Base-by-base conservation (phyloP, 2,797 vertebrate species). In the Aeoliscus strigatus region DNA sequence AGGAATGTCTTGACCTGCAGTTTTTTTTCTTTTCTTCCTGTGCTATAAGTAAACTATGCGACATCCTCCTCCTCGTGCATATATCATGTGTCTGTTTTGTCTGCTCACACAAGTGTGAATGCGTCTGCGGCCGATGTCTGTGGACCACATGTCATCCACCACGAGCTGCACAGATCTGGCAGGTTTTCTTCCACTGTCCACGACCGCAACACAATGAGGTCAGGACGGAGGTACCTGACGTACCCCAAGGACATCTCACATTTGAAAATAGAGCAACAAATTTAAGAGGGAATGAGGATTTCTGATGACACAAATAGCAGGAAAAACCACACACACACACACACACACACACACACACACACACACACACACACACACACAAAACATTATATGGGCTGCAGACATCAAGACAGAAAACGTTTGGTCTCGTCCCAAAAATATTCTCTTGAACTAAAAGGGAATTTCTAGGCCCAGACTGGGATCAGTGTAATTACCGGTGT, bases 401-500 rank as follows among this genome's bases (percentile, higher is more conserved):
- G 48, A 70, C 72, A 64, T 51, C 25, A 71, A 63, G 60, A 64
- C 47, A 47, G 38, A 76, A 67, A 73, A 60, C 39, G 40, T 60
- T 61, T 72, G 62, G 51, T 45, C 42, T 46, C 3, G 43, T 40
- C 51, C 65, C 60, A 65, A 46, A 66, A 73, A 65, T 60, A 71
- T 59, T 71, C 59, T 51, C 47, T 46, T 41, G 67, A 66, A 65
- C 32, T 34, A 71, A 70, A 44, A 50, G 53, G 59, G 75, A 80
- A 73, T 77, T 75, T 73, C 51, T 72, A 75, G 63, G 60, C 65
- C 64, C 66, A 80, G 77, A 74, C 76, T 63, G 55, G 62, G 70
- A 77, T 73, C 51, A 9, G 69, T 58, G 52, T 87, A 88, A 88
- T 87, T 82, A 83, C 52, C 63, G 66, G 86, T 70, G 66, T 77